Conservation (phyloP, 2,113 vertebrate species). For the Alaudala cheleensis region DNA sequence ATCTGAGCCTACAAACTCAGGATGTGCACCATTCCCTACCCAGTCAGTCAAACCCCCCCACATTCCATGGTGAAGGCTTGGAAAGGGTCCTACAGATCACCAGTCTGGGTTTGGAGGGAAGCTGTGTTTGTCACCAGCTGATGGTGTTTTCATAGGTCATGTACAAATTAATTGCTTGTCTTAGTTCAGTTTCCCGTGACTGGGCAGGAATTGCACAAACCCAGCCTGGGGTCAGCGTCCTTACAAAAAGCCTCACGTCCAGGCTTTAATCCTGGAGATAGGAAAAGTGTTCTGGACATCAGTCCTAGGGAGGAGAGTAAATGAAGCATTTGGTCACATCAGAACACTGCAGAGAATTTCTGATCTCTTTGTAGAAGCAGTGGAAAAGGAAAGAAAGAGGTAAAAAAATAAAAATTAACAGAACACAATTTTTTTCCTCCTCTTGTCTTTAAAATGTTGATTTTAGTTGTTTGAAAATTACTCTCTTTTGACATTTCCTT, state of each 20-base stretch:
- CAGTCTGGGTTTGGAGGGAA: neutral
- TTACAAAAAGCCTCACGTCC: neutral
- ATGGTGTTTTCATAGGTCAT: neutral
- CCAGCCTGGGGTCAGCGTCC: neutral
- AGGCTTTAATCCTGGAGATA: neutral
- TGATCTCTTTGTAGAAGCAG: neutral
- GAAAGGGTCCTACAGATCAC: neutral
- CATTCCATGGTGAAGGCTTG: neutral
- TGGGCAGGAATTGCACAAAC: neutral
- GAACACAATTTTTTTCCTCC: accelerated
- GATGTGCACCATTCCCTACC: neutral
- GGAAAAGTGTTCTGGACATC: neutral
- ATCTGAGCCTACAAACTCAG: neutral
- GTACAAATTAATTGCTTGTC: neutral
- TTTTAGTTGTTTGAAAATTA: neutral
- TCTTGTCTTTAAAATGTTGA: neutral
- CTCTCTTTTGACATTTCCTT: neutral
- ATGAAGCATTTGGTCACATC: neutral
- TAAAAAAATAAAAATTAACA: neutral
- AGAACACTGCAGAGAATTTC: neutral
- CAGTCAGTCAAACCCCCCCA: neutral
- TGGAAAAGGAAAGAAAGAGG: neutral
- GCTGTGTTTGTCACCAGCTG: neutral
- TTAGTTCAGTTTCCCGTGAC: neutral
- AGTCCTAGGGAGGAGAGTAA: neutral